Conservation (phyloP, 2,113 vertebrate genomes). For the Lipotes vexillifer region DNA sequence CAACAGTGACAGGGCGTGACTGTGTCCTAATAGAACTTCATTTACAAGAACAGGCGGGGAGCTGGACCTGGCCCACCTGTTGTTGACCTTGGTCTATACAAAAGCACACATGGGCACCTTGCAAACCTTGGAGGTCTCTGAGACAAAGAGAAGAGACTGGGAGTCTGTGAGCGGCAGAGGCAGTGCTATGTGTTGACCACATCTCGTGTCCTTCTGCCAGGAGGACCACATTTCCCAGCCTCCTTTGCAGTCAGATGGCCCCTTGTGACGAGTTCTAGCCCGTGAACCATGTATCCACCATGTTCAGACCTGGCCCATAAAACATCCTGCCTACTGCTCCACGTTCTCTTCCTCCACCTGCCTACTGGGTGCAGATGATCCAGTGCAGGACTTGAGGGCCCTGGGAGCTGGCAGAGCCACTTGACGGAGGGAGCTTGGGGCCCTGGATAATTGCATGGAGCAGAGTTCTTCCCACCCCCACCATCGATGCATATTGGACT, state of each 20-base stretch:
- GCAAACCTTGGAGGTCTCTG: not conserved
- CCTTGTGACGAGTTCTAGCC: not conserved
- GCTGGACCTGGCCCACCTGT: not conserved
- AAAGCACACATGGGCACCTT: not conserved
- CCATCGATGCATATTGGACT: not conserved
- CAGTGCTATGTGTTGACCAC: accelerated
- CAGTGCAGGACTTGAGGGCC: not conserved
- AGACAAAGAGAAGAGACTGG: not conserved
- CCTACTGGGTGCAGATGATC: not conserved
- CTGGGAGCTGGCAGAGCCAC: not conserved
- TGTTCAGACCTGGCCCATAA: not conserved
- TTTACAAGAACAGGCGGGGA: not conserved
- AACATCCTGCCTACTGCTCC: not conserved
- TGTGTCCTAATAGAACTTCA: not conserved
- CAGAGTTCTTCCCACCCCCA: not conserved
- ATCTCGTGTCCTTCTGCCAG: not conserved
- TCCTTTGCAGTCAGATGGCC: not conserved
- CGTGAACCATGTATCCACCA: not conserved
- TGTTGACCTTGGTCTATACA: not conserved
- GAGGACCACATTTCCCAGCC: not conserved
- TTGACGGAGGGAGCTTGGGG: not conserved
- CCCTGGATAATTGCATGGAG: not conserved
- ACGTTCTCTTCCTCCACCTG: not conserved
- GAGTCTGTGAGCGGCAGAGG: not conserved
- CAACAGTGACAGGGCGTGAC: not conserved